Base-by-base conservation (phyloP, 2,113 vertebrate species). In the Aplodontia rufa region DNA sequence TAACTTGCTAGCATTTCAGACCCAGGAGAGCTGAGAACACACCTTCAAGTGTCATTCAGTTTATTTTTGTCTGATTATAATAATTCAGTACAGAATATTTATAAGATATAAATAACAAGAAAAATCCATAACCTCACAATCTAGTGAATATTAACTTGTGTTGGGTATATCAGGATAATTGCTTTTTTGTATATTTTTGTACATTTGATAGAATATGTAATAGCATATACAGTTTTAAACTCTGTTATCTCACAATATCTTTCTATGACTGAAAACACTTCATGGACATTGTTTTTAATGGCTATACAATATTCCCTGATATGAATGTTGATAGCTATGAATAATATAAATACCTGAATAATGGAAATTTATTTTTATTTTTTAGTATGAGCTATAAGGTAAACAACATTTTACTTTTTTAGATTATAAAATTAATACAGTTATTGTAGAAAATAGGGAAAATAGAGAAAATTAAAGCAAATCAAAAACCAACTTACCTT, bases 321-420 rank as follows among this genome's bases (percentile, higher is more conserved):
- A 49, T 55, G n/a, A 87, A 80, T 62, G 42, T 22, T 75, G 35
- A 53, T 1, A 68, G 51, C 16, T 71, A 81, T 24, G 64, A 78
- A 66, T 51, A 78, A 83, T n/a, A n/a, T n/a, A n/a, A n/a, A n/a
- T 71, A 75, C 20, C 53, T 22, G 93, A 69, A 47, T 45, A 53
- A 14, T 69, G 14, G 1, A 89, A 92, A 75, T 75, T 97, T 80
- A 60, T n/a, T 92, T 93, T 97, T 66, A 45, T 58, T 94, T 91
- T 89, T 64, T 35, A 8, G 1, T 60, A 24, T 47, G 76, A 24
- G 22, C 75, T 84, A 55, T 64, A 9, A 82, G 35, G 40, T 35
- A 93, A 47, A 16, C 4, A 86, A 69, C 64, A 64, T 24, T 87
- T 97, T 60, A 37, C 30, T 83, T 72, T 79, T 82, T 62, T 60